phyloP scores from a whole-genome alignment of 2,113 vertebrate species.

The Progne subis region DNA sequence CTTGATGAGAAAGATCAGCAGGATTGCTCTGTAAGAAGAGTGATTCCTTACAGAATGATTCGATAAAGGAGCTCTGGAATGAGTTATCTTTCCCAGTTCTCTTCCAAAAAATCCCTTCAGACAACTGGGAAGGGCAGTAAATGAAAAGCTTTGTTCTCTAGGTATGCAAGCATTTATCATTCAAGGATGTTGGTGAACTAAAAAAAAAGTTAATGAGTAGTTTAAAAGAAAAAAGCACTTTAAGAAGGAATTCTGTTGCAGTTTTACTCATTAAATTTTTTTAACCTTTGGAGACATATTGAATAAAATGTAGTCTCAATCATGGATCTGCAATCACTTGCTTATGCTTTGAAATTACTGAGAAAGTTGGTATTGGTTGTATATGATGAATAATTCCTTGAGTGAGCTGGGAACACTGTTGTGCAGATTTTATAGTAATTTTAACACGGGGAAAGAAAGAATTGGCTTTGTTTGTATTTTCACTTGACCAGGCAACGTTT shows the following conservation, averaged over 20 bases:
- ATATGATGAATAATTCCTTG: constrained; percentile 46
- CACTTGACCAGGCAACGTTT: constrained; percentile 41
- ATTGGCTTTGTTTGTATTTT: constrained; percentile 53
- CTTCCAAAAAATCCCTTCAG: constrained; percentile 41
- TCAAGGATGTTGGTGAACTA: constrained; percentile 15
- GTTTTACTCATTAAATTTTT: constrained; percentile 72
- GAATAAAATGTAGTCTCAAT: constrained; percentile 78
- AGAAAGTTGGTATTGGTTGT: constrained; percentile 68
- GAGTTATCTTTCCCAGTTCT: constrained; percentile 43
- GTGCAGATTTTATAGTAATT: constrained; percentile 40
- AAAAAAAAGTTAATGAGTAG: constrained; percentile 40
- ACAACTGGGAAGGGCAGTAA: constrained; percentile 58
- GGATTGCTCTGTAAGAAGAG: constrained; percentile 30
- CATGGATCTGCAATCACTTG: constrained; percentile 76
- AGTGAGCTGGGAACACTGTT: constrained; percentile 39
- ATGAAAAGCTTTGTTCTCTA: constrained; percentile 52
- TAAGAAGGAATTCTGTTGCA: constrained; percentile 73
- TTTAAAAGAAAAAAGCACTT: constrained; percentile 77
- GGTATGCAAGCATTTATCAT: constrained; percentile 26
- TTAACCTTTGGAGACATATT: constrained; percentile 80
- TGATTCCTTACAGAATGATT: constrained; percentile 32
- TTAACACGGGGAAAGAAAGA: constrained; percentile 51
- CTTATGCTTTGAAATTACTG: constrained; percentile 64
- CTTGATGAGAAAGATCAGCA: constrained; percentile 18
- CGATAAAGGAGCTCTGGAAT: constrained; percentile 46